A percentile compares a stretch with the other conserved stretches of the same genome.
Evolutionary conservation across 2,888 invertebrate species (phyloP).

Genomic region (Carterocephalus palaemon): DNA sequence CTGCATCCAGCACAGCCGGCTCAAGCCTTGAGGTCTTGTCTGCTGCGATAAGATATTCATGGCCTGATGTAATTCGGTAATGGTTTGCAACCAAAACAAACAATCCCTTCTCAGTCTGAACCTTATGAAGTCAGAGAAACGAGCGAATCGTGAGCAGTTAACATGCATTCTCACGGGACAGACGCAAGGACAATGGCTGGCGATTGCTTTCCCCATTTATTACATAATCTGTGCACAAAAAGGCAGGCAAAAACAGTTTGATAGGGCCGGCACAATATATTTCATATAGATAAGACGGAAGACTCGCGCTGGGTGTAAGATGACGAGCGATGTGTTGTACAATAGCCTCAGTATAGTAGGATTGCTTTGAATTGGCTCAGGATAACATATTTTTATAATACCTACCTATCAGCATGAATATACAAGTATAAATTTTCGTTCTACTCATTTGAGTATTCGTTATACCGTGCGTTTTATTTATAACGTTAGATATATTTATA

Average conservation of each 20-base stretch:
- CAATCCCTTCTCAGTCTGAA: too few relatives aligned
- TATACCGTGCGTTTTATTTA: too few relatives aligned
- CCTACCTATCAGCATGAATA: too few relatives aligned
- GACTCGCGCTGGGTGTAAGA: conserved; percentile 18
- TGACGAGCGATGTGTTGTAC: conserved; percentile 23
- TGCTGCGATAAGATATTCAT: too few relatives aligned
- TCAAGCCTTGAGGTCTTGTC: too few relatives aligned
- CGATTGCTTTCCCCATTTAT: conserved; percentile 23
- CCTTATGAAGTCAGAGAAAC: conserved; percentile 8
- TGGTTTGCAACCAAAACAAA: too few relatives aligned
- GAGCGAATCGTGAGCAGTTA: conserved; percentile 13
- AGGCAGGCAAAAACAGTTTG: conserved; percentile 20
- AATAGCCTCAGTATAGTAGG: conserved; percentile 14
- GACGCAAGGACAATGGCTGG: conserved; percentile 22
- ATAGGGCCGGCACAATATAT: conserved; percentile 20
- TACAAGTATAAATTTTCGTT: too few relatives aligned
- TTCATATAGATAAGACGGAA: conserved; percentile 25
- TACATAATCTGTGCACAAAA: conserved; percentile 19
- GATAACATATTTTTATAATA: too few relatives aligned
- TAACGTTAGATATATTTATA: too few relatives aligned
- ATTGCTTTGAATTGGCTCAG: conserved; percentile 9
- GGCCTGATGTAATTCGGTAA: too few relatives aligned
- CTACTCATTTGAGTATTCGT: too few relatives aligned
- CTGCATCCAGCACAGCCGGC: too few relatives aligned
- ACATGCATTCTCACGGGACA: conserved; percentile 24